phyloP scores from a whole-genome alignment of 2,113 vertebrate species.

The Anthoscopus minutus region DNA sequence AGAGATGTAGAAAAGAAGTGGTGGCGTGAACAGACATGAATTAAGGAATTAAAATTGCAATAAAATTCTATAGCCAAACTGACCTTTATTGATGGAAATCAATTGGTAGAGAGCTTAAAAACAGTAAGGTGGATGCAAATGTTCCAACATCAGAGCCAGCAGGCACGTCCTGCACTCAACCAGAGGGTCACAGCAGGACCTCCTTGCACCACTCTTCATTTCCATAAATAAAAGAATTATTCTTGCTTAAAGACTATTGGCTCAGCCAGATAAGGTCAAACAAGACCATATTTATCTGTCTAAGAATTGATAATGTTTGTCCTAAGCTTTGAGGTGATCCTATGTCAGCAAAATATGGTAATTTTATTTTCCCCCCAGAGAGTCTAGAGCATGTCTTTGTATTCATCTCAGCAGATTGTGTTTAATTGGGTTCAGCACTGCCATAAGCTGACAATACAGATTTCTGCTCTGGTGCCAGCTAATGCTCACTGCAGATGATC shows the following conservation, averaged over 20 bases:
- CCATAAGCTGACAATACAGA: neutral
- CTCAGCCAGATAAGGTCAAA: neutral
- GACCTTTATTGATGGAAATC: neutral
- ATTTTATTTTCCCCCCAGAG: neutral
- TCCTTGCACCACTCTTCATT: neutral
- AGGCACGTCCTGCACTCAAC: neutral
- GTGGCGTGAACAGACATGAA: rapidly evolving
- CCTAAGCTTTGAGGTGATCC: neutral
- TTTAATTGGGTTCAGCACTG: neutral
- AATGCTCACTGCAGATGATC: neutral
- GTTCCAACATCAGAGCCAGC: rapidly evolving
- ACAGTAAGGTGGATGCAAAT: neutral
- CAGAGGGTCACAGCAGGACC: neutral
- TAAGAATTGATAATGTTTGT: neutral
- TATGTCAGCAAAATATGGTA: neutral
- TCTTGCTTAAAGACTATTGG: neutral
- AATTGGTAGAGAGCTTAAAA: neutral
- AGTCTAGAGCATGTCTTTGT: neutral
- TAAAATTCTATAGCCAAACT: neutral
- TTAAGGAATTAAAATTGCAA: neutral
- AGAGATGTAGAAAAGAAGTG: neutral
- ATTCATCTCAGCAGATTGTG: neutral
- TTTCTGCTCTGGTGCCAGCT: neutral
- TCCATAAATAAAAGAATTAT: neutral
- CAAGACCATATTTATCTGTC: neutral